Conservation (phyloP, 2,113 vertebrate species). For the Mobula birostris region DNA sequence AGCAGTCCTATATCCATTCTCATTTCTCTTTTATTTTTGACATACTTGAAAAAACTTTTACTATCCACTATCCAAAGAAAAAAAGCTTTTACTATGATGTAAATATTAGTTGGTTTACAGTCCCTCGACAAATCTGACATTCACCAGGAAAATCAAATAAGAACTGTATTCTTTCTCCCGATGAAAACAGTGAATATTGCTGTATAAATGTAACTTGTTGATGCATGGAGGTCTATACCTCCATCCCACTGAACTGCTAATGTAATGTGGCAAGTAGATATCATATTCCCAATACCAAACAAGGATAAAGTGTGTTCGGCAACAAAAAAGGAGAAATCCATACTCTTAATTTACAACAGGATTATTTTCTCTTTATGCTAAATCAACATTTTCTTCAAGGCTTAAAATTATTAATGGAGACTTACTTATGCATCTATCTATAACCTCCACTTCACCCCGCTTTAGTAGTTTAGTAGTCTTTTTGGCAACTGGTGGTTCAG, state of each 20-base stretch:
- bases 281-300: not conserved
- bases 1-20: too few relatives aligned
- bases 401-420: slow-evolving; percentile 30
- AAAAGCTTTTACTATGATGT: too few relatives aligned
- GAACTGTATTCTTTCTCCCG: not conserved
- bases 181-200: not conserved
- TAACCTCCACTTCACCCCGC: slow-evolving; percentile 60
- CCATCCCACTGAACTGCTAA: not conserved
- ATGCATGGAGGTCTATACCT: not conserved
- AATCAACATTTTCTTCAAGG: not conserved
- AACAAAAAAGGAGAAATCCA: not conserved
- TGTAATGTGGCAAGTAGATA: not conserved
- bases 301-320: not conserved
- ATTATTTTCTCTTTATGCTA: not conserved
- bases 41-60: too few relatives aligned
- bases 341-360: not conserved
- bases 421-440: slow-evolving; percentile 63
- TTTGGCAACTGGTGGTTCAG: slow-evolving; percentile 41
- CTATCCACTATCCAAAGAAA: too few relatives aligned
- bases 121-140: not conserved
- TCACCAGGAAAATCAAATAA: not conserved
- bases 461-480: slow-evolving; percentile 64
- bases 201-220: not conserved
- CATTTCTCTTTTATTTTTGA: too few relatives aligned
- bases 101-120: not conserved